Evolutionary conservation across 1,140 invertebrate species (phyloP).

Genomic region (Penaeus japonicus): DNA sequence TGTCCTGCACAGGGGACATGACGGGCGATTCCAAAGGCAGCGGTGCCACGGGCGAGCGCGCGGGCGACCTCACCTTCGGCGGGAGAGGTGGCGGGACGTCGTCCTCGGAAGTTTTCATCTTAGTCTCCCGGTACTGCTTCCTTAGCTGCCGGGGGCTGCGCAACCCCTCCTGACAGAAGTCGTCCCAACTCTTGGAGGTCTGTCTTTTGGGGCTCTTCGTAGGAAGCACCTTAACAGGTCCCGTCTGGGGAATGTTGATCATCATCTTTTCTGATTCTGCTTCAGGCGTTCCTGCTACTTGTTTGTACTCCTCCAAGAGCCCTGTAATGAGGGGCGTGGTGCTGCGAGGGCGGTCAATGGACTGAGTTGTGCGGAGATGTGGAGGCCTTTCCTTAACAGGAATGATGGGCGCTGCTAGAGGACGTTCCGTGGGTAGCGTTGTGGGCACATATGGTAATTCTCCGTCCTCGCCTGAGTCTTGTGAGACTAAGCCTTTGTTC

Average conservation of each 20-base stretch:
- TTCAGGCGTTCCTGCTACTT: constrained; percentile 58
- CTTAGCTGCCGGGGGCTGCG: constrained; percentile 63
- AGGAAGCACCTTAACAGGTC: constrained; percentile 61
- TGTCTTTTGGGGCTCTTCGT: constrained; percentile 62
- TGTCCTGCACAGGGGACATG: not conserved
- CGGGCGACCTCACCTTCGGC: constrained; percentile 53
- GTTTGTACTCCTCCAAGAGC: constrained; percentile 77
- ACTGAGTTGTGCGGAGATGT: constrained; percentile 76
- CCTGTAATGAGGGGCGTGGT: constrained; percentile 81
- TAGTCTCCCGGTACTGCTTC: constrained; percentile 60
- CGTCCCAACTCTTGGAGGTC: constrained; percentile 70
- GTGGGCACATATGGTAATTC: constrained; percentile 87
- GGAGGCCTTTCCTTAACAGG: constrained; percentile 78
- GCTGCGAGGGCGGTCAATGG: constrained; percentile 85
- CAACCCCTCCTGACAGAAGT: constrained; percentile 72
- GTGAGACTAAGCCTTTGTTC: constrained; percentile 75
- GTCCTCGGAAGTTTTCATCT: constrained; percentile 33
- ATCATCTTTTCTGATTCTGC: constrained; percentile 62
- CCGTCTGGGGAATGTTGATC: constrained; percentile 57
- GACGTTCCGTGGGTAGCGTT: constrained; percentile 82
- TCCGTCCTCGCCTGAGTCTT: constrained; percentile 85
- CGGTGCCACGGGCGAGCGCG: constrained; percentile 17
- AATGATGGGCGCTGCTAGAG: constrained; percentile 79
- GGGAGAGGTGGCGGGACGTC: constrained; percentile 55
- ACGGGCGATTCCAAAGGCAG: not conserved